Conservation (phyloP, 2,113 vertebrate species). For the Aramus guarauna region DNA sequence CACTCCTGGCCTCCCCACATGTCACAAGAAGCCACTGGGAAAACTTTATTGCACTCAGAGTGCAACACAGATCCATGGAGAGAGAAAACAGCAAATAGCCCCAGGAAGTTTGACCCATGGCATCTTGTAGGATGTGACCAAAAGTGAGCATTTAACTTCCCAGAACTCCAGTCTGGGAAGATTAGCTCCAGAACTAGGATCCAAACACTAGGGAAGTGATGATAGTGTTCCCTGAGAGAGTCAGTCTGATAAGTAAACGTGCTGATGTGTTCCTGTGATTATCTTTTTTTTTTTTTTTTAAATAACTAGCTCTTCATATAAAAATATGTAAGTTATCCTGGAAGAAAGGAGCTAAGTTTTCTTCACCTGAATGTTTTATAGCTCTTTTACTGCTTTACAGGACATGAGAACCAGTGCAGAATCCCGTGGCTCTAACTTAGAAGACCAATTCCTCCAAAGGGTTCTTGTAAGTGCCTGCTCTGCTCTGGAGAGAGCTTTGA, state of each 20-base stretch:
- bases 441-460: not conserved
- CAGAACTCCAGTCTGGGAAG: not conserved
- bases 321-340: not conserved
- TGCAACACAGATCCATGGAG: not conserved
- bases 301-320: not conserved
- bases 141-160: not conserved
- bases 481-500: not conserved
- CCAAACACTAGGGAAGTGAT: not conserved
- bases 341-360: not conserved
- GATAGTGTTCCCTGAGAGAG: not conserved
- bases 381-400: not conserved
- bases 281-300: not conserved
- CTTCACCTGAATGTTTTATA: not conserved
- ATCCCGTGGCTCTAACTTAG: not conserved
- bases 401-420: not conserved
- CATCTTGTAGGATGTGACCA: not conserved
- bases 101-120: not conserved
- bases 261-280: not conserved
- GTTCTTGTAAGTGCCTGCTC: not conserved
- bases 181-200: not conserved
- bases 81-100: not conserved
- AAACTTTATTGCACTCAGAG: not conserved
- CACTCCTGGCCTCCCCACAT: conserved; percentile 12
- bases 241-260: not conserved
- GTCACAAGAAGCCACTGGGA: conserved; percentile 38